Conservation (phyloP, 2,888 invertebrate species). For the Lycocerus yunnanus region DNA sequence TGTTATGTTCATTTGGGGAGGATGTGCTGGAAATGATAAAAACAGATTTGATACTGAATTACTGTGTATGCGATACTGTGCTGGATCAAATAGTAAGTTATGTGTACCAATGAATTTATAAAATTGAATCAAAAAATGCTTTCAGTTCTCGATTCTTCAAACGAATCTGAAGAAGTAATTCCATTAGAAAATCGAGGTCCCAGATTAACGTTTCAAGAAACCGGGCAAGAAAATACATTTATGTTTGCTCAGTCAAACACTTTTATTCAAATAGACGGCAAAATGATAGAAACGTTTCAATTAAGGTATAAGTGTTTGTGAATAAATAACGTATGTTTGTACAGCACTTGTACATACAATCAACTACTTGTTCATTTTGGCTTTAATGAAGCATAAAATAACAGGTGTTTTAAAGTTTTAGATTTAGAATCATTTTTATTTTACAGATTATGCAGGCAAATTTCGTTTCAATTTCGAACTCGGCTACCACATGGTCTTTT, state of each 20-base stretch:
- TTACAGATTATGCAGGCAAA: slow-evolving; percentile 79
- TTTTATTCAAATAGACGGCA: slow-evolving; percentile 89
- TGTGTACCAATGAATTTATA: background rate
- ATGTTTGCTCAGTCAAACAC: slow-evolving; percentile 91
- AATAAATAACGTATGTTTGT: too few relatives aligned
- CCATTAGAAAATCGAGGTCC: slow-evolving; percentile 77
- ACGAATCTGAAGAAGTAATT: slow-evolving; percentile 56
- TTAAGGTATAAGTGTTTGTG: slow-evolving; percentile 65
- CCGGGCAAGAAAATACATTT: slow-evolving; percentile 83
- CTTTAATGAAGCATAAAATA: background rate
- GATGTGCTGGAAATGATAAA: slow-evolving; percentile 68
- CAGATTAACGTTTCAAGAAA: slow-evolving; percentile 83
- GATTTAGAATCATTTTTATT: background rate
- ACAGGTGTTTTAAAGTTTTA: too few relatives aligned
- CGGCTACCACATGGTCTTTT: slow-evolving; percentile 84
- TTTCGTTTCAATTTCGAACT: slow-evolving; percentile 87
- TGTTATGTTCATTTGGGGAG: slow-evolving; percentile 69
- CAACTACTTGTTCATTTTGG: background rate
- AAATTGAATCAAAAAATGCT: background rate
- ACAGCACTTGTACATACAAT: too few relatives aligned
- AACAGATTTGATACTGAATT: slow-evolving; percentile 71
- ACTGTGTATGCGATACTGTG: slow-evolving; percentile 68
- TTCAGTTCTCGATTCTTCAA: slow-evolving; percentile 13
- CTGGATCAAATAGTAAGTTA: slow-evolving; percentile 25
- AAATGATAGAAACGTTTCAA: slow-evolving; percentile 87